Evolutionary conservation across 2,888 invertebrate genomes (phyloP).

Genomic region (Stenichneumon culpator): DNA sequence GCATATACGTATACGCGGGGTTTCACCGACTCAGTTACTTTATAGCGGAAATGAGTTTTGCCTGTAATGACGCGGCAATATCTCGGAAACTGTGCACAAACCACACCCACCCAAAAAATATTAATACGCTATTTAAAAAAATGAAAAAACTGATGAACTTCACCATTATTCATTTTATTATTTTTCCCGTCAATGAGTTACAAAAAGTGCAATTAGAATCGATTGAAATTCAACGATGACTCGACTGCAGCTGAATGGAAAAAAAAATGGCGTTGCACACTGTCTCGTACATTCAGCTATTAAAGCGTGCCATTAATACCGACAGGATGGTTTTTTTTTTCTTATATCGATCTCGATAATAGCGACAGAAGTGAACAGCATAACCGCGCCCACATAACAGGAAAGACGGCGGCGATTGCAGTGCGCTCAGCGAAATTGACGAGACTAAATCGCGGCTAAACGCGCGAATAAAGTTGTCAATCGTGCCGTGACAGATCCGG

Average conservation of each 20-base stretch:
- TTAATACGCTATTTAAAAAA: neutral
- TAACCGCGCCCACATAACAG: conserved; percentile 35
- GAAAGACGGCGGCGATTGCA: conserved; percentile 27
- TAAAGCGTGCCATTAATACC: conserved; percentile 27
- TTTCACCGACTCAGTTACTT: neutral
- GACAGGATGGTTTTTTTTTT: neutral
- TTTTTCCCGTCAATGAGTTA: neutral
- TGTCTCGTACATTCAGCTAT: conserved; percentile 5
- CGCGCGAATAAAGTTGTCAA: conserved; percentile 54
- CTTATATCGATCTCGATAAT: conserved; percentile 40
- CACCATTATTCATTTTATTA: neutral
- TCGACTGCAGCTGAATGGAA: neutral
- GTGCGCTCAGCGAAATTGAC: conserved; percentile 50
- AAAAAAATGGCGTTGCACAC: neutral
- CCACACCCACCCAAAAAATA: neutral
- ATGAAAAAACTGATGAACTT: neutral
- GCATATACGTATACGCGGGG: too few relatives aligned
- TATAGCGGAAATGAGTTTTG: neutral
- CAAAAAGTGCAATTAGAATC: neutral
- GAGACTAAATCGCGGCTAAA: conserved; percentile 37
- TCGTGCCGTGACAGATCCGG: conserved; percentile 35
- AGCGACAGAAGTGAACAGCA: conserved; percentile 17
- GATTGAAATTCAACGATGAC: neutral
- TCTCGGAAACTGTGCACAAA: neutral
- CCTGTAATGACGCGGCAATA: neutral